A percentile compares a stretch with the other conserved stretches of the same genome.
Evolutionary conservation across 64 coral and sea anemone genomes (phyloP).

Genomic region (Actinia tenebrosa): DNA sequence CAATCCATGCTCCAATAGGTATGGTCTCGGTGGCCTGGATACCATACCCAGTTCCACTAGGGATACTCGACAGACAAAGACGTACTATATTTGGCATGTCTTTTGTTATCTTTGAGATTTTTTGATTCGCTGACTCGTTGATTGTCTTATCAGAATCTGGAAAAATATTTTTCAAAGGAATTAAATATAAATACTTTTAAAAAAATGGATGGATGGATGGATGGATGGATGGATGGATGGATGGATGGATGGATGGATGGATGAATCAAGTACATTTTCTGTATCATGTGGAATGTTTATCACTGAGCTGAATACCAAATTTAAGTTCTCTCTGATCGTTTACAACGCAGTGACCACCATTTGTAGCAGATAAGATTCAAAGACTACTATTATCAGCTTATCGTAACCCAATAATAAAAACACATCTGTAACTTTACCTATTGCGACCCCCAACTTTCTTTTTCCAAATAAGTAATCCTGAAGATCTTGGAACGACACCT

Average conservation of each 20-base stretch:
- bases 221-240: too few relatives aligned
- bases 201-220: too few relatives aligned
- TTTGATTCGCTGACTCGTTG: neutral
- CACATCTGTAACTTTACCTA: too few relatives aligned
- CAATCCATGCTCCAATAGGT: conserved; percentile 53
- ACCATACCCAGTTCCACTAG: conserved; percentile 34
- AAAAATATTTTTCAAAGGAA: neutral
- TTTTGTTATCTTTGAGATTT: neutral
- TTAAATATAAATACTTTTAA: neutral
- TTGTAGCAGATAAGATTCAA: neutral
- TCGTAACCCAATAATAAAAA: too few relatives aligned
- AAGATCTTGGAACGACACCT: neutral
- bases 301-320: too few relatives aligned
- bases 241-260: too few relatives aligned
- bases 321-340: too few relatives aligned
- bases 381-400: too few relatives aligned
- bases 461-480: neutral
- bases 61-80: conserved; percentile 41
- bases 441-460: neutral
- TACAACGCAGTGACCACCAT: neutral
- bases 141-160: neutral
- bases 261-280: too few relatives aligned
- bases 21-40: conserved; percentile 32
- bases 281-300: too few relatives aligned
- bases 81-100: conserved; percentile 39